phyloP scores from a whole-genome alignment of 2,797 vertebrate genomes.

The Potorous gilbertii region DNA sequence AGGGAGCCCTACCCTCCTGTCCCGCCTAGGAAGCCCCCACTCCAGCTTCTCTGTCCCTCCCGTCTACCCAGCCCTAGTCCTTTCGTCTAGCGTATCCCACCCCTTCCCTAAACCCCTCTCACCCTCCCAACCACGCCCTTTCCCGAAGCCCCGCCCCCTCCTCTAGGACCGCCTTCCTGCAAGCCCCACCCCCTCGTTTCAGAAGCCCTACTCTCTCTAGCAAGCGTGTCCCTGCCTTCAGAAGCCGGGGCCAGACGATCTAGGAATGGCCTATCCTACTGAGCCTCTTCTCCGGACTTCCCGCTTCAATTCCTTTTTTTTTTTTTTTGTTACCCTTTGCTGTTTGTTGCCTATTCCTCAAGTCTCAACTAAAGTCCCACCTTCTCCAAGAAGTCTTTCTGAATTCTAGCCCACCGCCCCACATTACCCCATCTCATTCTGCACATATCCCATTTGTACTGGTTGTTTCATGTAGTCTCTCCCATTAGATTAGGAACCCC shows the following conservation, averaged over 20 bases:
- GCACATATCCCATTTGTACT: too few species aligned
- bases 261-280: not conserved
- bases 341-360: not conserved
- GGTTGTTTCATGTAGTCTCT: too few species aligned
- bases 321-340: not conserved
- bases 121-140: not conserved
- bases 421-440: too few species aligned
- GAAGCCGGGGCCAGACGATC: not conserved
- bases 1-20: slow-evolving; percentile 4
- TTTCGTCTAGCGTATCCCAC: not conserved
- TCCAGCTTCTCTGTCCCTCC: not conserved
- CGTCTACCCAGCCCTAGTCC: not conserved
- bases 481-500: too few species aligned
- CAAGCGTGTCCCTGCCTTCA: too few species aligned
- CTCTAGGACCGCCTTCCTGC: not conserved
- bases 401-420: not conserved
- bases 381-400: not conserved
- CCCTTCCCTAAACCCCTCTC: not conserved
- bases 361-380: not conserved
- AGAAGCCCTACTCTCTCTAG: not conserved
- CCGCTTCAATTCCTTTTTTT: not conserved
- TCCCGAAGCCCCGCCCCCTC: not conserved
- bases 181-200: not conserved
- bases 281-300: not conserved
- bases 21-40: not conserved